Base-by-base conservation (phyloP, 2,113 vertebrate species). In the Cardinalis cardinalis region DNA sequence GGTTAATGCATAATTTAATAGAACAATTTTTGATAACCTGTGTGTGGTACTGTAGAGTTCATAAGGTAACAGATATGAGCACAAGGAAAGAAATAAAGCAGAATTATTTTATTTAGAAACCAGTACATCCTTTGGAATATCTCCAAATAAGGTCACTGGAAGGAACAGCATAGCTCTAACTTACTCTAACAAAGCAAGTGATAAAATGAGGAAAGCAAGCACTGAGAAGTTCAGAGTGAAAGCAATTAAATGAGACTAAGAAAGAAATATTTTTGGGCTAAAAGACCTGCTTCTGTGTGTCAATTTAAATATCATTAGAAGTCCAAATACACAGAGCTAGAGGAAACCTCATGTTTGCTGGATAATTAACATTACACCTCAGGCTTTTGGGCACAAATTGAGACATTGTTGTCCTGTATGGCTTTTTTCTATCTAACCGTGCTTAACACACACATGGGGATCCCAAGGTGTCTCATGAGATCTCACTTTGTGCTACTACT, bases 1-100 rank as follows among this genome's bases (percentile, higher is more conserved):
- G 34, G 41, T 88, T 88, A 90, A 90, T 61, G 48, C 78, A 82
- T 68, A 68, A 63, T 89, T 92, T 84, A 93, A 66, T 55, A 90
- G 56, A 72, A 63, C 15, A 55, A 53, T 52, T 84, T 86, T 84
- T 72, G 61, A 64, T 89, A 93, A 90, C 49, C 49, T 40, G 21
- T 49, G 28, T 64, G 18, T 52, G 49, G 28, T 20, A 40, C 56
- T 59, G 18, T 6, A 18, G 66, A 87, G 58, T 84, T 93, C 70
- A 46, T 75, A 61, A 78, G 34, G 66, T 28, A 89, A 32, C 49
- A 68, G n/a, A 74, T 38, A 60, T 1, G 38, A 93, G 40, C 72
- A 72, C 15, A 34, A 48, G 48, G 40, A 77, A 89, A 77, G 21
- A 85, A 95, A 84, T 51, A 6, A 88, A 85, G 32, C 48, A 51